A percentile compares a stretch with the other conserved stretches of the same genome.
phyloP scores from a whole-genome alignment of 2,113 vertebrate genomes.

The Sakesphorus luctuosus region DNA sequence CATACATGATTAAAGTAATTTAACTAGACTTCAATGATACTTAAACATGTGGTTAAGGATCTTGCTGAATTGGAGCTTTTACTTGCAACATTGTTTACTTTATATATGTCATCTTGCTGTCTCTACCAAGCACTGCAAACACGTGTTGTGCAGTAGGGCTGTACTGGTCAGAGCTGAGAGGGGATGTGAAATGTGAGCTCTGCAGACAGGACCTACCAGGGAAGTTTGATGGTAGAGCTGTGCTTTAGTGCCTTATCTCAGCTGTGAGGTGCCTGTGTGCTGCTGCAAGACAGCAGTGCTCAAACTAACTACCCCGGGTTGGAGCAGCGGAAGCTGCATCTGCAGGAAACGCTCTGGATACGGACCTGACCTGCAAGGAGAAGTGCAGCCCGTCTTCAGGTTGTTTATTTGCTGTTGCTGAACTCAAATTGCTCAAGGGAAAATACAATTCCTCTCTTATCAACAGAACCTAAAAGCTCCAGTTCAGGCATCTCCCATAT shows the following conservation, averaged over 20 bases:
- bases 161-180: background rate
- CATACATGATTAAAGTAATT: conserved; percentile 29
- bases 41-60: conserved; percentile 13
- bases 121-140: background rate
- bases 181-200: background rate
- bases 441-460: background rate
- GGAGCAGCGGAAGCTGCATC: background rate
- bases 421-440: background rate
- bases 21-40: conserved; percentile 26
- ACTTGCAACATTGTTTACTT: background rate
- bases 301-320: background rate
- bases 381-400: background rate
- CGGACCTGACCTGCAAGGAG: background rate
- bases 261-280: background rate
- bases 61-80: background rate
- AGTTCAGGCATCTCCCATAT: background rate
- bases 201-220: background rate
- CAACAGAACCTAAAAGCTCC: background rate
- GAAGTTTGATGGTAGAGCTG: background rate
- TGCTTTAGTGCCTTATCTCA: background rate
- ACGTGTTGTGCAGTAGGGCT: background rate
- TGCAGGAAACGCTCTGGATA: background rate
- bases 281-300: background rate
- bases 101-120: background rate
- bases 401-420: background rate